Percentiles rank a stretch among this genome's conserved stretches.
Conservation (phyloP, 2,113 vertebrate species). For the Oreochromis aureus region DNA sequence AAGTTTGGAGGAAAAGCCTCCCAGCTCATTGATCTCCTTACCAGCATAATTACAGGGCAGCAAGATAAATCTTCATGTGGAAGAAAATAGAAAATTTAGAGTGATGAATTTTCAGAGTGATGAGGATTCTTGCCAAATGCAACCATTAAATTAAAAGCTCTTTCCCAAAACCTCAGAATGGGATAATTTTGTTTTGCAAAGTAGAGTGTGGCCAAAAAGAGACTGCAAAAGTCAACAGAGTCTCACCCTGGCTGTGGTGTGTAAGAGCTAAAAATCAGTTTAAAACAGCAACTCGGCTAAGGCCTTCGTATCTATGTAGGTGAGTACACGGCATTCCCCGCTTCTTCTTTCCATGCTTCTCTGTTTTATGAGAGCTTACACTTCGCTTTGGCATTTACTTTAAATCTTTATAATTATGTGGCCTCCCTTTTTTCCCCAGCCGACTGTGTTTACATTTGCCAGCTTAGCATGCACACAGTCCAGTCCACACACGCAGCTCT, state of each 20-base stretch:
- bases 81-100: slow-evolving; percentile 43
- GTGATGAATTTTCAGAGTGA: slow-evolving; percentile 41
- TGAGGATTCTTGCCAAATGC: slow-evolving; percentile 49
- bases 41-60: slow-evolving; percentile 56
- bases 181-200: slow-evolving; percentile 42
- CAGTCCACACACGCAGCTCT: slow-evolving; percentile 21
- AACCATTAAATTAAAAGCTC: slow-evolving; percentile 58
- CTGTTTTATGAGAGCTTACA: slow-evolving; percentile 47
- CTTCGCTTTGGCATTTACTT: slow-evolving; percentile 40
- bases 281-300: slow-evolving; percentile 18
- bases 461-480: slow-evolving; percentile 46
- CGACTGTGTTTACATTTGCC: slow-evolving; percentile 52
- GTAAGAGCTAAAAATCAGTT: slow-evolving; percentile 30
- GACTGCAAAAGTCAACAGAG: slow-evolving; percentile 32
- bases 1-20: slow-evolving; percentile 43
- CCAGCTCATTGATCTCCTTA: slow-evolving; percentile 54
- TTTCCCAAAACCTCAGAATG: slow-evolving; percentile 35
- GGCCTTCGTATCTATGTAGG: not conserved
- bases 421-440: slow-evolving; percentile 6
- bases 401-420: slow-evolving; percentile 59
- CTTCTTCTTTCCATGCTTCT: slow-evolving; percentile 2
- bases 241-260: slow-evolving; percentile 18
- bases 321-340: not conserved
- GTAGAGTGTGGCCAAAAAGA: slow-evolving; percentile 18
- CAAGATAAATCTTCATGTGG: slow-evolving; percentile 40